Base-by-base conservation (phyloP, 2,113 vertebrate genomes). In the Mugil cephalus region DNA sequence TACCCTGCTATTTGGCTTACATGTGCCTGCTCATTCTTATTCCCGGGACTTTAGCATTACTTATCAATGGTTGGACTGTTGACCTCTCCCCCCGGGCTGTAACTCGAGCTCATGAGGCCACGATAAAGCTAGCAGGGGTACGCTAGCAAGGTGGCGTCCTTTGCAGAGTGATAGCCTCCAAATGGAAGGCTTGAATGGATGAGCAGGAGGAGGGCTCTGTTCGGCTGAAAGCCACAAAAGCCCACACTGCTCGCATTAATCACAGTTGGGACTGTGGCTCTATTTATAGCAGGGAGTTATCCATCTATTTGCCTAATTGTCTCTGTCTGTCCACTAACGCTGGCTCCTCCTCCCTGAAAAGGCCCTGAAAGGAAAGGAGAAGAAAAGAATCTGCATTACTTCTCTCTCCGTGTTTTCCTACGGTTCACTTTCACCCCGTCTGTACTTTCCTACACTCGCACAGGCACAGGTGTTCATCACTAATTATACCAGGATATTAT, bases 401-500 rank as follows among this genome's bases (percentile, higher is more conserved):
- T 46, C 42, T 71, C 42, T 71, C 77, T 79, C 67, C 78, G 52
- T 62, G 19, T 65, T 80, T 51, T 61, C 35, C n/a, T 64, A 42
- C 67, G 74, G 51, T 34, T 78, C 50, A 24, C 60, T 74, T 77
- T 80, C 50, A 36, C 47, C 61, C 51, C 51, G 62, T 77, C 73
- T 77, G 10, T 80, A 47, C 55, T 53, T 52, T 81, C 54, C 63
- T 34, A 62, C 40, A 74, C 59, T 55, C 64, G 70, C 61, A 77
- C 50, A 78, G 61, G 55, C 85, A 83, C 89, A 92, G 86, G 87
- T 89, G 91, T 90, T 77, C 67, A 80, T 88, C 85, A 80, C 86
- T 86, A 87, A 92, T 89, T 89, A 89, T 83, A 86, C 79, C 64
- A 60, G 77, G 87, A 78, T 91, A 91, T 93, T 91, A 87, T 92